Evolutionary conservation across 2,888 invertebrate genomes (phyloP).

Genomic region (Siphonodentalium dalli): DNA sequence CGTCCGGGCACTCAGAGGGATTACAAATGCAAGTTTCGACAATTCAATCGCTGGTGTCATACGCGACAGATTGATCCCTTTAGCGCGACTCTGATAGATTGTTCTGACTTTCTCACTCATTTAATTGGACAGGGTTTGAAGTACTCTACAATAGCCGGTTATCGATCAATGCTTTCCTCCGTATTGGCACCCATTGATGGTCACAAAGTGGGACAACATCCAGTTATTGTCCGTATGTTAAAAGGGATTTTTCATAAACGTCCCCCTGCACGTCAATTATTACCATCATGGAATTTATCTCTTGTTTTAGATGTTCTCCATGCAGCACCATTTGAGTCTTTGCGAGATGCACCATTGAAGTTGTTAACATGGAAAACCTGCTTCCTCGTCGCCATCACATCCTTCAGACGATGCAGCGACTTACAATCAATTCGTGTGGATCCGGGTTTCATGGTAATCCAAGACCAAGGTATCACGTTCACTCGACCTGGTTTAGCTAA

Average conservation of each 20-base stretch:
- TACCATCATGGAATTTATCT: constrained; percentile 25
- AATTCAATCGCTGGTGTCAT: constrained; percentile 2
- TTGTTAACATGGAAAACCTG: constrained; percentile 15
- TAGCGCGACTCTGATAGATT: too few species aligned
- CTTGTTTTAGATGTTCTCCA: constrained; percentile 13
- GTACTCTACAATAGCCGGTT: too few species aligned
- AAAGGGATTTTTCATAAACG: constrained; percentile 24
- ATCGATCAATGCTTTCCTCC: too few species aligned
- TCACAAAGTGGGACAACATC: constrained; percentile 22
- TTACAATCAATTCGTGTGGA: constrained; percentile 17
- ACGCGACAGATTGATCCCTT: too few species aligned
- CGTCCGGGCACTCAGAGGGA: background rate
- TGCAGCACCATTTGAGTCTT: constrained; percentile 25
- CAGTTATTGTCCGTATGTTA: constrained; percentile 19
- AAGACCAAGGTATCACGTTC: too few species aligned
- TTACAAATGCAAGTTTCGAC: background rate
- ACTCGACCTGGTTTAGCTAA: too few species aligned
- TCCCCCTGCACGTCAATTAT: constrained; percentile 12
- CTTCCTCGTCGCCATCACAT: constrained; percentile 20
- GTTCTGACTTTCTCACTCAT: background rate
- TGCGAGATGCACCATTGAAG: constrained; percentile 10
- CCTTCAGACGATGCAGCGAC: constrained; percentile 21
- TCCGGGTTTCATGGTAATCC: too few species aligned
- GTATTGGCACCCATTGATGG: constrained; percentile 14
- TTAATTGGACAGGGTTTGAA: background rate